Base-by-base conservation (phyloP, 2,888 invertebrate species). In the Caenorhabditis panamensis region DNA sequence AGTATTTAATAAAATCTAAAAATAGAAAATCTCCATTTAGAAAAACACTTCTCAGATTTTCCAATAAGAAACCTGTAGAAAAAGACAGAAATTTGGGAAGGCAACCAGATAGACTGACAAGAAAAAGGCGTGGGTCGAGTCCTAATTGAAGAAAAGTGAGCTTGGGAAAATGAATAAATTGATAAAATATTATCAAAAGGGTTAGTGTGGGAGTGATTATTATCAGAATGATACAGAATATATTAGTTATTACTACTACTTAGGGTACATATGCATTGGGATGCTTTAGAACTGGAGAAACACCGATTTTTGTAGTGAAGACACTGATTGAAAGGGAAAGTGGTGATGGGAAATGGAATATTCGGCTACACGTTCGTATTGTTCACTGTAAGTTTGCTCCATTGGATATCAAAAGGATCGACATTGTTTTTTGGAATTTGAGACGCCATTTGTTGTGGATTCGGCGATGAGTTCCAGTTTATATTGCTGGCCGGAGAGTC, bases 331-430 rank as follows among this genome's bases (percentile, higher is more conserved):
- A 37, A 51, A 53, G 28, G 20, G 16, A 26, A 26, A 44, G 49
- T 44, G 24, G 24, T 26, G 20, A 18, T 4, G 31, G 13, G 28
- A 11, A 16, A 6, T 37, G 20, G 63, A 58, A 20, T 11, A 11
- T 11, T 11, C 9, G 13, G 41, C 41, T 22, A 59, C 20, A 31
- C 59, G 41, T 72, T 63, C 1, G 59, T 31, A 22, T 73, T 66
- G 51, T 73, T 73, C 6, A 66, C 73, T 6, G 75, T 61, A 6
- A 80, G 37, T 24, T 62, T 22, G 59, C 88, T 88, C 90, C 90
- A 90, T 61, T 88, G 84, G 13, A 90, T 84, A 76, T 90, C 90
- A 71, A 90, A 90, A 11, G 90, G 90, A 62, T 90, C 90, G 0
- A 76, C 81, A 2, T 81, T 82, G 61, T 78, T 79, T 2, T 78